A percentile compares a stretch with the other conserved stretches of the same genome.
phyloP scores from a whole-genome alignment of 2,113 vertebrate genomes.

The Crotophaga sulcirostris region DNA sequence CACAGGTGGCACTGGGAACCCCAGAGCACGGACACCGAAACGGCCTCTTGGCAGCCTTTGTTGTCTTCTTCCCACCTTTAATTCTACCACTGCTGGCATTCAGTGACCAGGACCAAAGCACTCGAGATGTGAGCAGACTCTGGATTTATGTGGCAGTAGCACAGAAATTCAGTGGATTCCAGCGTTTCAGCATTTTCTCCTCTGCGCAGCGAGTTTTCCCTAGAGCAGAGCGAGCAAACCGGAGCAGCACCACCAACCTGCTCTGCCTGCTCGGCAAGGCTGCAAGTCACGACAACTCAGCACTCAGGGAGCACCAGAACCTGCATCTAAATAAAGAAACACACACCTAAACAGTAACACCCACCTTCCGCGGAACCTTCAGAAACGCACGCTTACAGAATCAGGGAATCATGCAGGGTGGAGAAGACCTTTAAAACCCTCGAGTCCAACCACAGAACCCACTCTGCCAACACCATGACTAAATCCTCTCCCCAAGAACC shows the following conservation, averaged over 20 bases:
- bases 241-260: neutral
- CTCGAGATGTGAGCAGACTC: fast-evolving
- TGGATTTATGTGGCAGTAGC: fast-evolving
- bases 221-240: fast-evolving
- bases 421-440: no score
- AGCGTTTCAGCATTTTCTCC: no score
- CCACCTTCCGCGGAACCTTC: fast-evolving
- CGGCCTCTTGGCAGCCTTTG: neutral
- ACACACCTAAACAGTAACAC: neutral
- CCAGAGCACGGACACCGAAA: neutral
- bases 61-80: neutral
- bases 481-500: no score
- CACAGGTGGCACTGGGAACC: neutral
- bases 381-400: fast-evolving
- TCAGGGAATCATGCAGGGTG: no score
- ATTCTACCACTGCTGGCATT: neutral
- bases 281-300: neutral
- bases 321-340: neutral
- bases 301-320: neutral
- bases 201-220: neutral
- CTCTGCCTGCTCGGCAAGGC: constrained; percentile 10
- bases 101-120: fast-evolving
- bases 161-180: neutral
- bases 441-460: no score
- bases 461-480: no score